Evolutionary conservation across 1,140 invertebrate species (phyloP).

Genomic region (Eufriesea mexicana): DNA sequence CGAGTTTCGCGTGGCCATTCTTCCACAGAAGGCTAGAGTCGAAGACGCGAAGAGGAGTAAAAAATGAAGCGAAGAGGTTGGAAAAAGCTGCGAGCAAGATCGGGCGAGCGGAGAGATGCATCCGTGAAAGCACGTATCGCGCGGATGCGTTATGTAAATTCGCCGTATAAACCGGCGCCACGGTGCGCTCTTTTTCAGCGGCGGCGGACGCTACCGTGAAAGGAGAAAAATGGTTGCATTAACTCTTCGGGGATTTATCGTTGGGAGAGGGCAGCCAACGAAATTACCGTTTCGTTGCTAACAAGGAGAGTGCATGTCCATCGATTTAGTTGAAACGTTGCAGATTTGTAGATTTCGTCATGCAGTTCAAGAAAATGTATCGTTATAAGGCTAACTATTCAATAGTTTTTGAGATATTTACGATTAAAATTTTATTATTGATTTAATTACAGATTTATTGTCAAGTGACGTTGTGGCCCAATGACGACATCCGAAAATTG

Average conservation of each 20-base stretch:
- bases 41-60: not conserved
- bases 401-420: too few relatives aligned
- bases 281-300: slow-evolving; percentile 41
- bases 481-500: too few relatives aligned
- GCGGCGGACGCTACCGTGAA: not conserved
- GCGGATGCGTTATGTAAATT: slow-evolving; percentile 43
- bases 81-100: not conserved
- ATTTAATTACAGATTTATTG: too few relatives aligned
- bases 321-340: too few relatives aligned
- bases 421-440: too few relatives aligned
- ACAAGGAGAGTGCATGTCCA: slow-evolving; percentile 8
- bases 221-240: slow-evolving; percentile 50
- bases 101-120: slow-evolving; percentile 21
- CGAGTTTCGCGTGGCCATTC: not conserved
- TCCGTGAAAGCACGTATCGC: not conserved
- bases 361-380: too few relatives aligned
- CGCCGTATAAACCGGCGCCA: slow-evolving; percentile 25
- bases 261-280: not conserved
- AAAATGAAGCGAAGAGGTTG: slow-evolving; percentile 11
- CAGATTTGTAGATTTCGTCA: too few relatives aligned
- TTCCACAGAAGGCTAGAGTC: not conserved
- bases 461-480: too few relatives aligned
- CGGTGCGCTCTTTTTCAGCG: slow-evolving; percentile 8
- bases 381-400: too few relatives aligned
- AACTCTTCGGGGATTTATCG: slow-evolving; percentile 42